Percentiles rank a stretch among this genome's conserved stretches.
Conservation (phyloP, 2,113 vertebrate species). For the Myotis brandtii region DNA sequence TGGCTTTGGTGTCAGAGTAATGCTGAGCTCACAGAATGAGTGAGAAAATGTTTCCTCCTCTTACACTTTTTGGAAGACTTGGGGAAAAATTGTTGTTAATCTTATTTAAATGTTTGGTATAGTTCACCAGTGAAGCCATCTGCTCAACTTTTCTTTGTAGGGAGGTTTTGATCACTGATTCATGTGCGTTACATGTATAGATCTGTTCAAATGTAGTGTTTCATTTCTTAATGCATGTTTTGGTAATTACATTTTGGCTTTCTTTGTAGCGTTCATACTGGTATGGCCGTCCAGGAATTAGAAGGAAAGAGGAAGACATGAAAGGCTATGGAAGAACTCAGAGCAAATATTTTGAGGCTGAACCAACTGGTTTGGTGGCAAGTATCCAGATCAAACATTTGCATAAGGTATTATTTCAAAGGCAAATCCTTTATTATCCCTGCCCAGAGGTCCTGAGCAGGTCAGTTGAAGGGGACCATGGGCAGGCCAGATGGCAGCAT, state of each 20-base stretch:
- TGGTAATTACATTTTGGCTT: slow-evolving; percentile 17
- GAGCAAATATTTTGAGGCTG: slow-evolving; percentile 93
- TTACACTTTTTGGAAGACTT: background rate
- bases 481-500: background rate
- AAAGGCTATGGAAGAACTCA: slow-evolving; percentile 89
- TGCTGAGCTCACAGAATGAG: background rate
- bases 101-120: background rate
- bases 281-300: slow-evolving; percentile 89
- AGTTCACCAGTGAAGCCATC: background rate
- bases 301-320: slow-evolving; percentile 92
- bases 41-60: background rate
- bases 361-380: slow-evolving; percentile 90
- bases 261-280: slow-evolving; percentile 93
- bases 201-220: background rate
- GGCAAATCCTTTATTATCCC: background rate
- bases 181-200: background rate
- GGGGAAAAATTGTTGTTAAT: background rate
- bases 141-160: background rate
- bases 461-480: background rate
- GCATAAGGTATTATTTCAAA: slow-evolving; percentile 88
- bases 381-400: slow-evolving; percentile 95
- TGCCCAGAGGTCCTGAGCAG: background rate
- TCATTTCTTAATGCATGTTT: background rate
- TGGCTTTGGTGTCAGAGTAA: background rate
- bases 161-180: background rate